Base-by-base conservation (phyloP, 1,140 invertebrate species). In the Trichoplusia ni region DNA sequence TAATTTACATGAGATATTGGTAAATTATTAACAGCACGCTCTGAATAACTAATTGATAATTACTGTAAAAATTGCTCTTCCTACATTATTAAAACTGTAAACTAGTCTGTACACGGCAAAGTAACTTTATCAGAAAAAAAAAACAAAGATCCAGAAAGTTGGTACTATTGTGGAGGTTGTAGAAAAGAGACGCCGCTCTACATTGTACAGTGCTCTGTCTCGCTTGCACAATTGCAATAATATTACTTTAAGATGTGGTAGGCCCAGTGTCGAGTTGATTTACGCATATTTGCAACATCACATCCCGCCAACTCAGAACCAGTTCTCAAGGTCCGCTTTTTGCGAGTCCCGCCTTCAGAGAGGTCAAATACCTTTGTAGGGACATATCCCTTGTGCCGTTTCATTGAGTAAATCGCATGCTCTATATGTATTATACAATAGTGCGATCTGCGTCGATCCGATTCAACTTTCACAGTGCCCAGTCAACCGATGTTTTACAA, bases 291-390 rank as follows among this genome's bases (percentile, higher is more conserved):
- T 67, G 44, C 42, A 38, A 27, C 60, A 47, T 77, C 69, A 68
- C 67, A 63, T 65, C 49, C 51, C 33, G 25, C 33, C 54, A 38
- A 53, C 27, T 47, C 29, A 25, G 67, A 84, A 84, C 81, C 60
- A 73, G 81, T 87, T 87, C 78, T 71, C 75, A 84, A 84, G 79
- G 75, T 47, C 71, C 58, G 56, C 62, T 80, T 82, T 84, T 85
- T 85, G 78, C 75, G 67, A 75, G 60, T 58, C 62, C 66, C 53
- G 64, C 75, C 64, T 64, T 69, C 59, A 40, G 51, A 73, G 75
- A 76, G 81, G 75, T 83, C 74, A 72, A 75, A 35, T 71, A 79
- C 75, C 77, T 74, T 56, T 33, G 42, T n/a, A 25, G 27, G 25
- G 64, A 38, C 47, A 35, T 29, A 67, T 71, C 42, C 63, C 31